These are phyloP conservation scores for Tarsius wallacei DNA, from an alignment of 2,797 vertebrate species.

Conservation along the genomic window DNA sequence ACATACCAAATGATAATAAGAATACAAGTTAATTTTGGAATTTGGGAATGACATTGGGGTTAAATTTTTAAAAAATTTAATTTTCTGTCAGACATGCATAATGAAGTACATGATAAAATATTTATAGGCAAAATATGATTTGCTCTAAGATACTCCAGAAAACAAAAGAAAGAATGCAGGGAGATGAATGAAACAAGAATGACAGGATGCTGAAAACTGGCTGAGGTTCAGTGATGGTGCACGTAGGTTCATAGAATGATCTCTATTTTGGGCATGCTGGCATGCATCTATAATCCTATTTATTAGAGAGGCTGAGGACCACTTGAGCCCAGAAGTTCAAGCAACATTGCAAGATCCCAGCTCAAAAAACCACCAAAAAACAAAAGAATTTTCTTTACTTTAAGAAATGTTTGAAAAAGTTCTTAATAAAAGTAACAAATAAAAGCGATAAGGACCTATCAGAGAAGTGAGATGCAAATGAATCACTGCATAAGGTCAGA, in stretches of 20 bases:
- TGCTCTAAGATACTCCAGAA: not conserved
- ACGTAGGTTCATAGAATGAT: fast-evolving
- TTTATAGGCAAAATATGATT: not conserved
- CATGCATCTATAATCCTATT: not conserved
- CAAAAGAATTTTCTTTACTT: not conserved
- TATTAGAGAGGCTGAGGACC: not conserved
- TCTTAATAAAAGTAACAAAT: not conserved
- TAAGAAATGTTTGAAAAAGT: not conserved
- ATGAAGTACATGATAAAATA: not conserved
- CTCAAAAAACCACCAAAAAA: not conserved
- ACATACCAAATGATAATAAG: not conserved
- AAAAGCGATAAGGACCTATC: no score
- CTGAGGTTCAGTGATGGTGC: fast-evolving
- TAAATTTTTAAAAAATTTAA: not conserved
- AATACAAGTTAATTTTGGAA: not conserved
- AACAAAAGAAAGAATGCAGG: not conserved
- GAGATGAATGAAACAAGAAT: not conserved
- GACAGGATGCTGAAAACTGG: fast-evolving
- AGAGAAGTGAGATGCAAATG: not conserved
- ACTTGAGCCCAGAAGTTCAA: not conserved
- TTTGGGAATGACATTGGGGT: no score
- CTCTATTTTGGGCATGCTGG: not conserved
- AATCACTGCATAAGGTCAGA: no score
- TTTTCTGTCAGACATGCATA: not conserved
- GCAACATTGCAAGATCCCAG: not conserved